Evolutionary conservation across 2,888 invertebrate species (phyloP).

Genomic region (Meteorus cinctellus): DNA sequence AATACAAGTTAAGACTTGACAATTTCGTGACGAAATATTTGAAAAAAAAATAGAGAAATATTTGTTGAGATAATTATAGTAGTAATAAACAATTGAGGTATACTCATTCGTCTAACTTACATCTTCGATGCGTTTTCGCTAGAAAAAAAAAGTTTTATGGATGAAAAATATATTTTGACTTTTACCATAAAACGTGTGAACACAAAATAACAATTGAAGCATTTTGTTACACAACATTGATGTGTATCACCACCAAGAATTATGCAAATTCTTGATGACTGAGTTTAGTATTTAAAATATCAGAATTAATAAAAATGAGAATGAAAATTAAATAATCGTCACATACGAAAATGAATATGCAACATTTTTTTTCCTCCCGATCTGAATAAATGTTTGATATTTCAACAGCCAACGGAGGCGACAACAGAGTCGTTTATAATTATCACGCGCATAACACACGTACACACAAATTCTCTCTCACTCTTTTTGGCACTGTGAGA

Average conservation of each 20-base stretch:
- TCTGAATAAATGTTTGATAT: conserved; percentile 36
- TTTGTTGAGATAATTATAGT: neutral
- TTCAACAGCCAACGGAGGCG: conserved; percentile 35
- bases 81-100: neutral
- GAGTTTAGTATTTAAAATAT: neutral
- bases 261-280: conserved; percentile 3
- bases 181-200: conserved; percentile 7
- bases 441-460: conserved; percentile 36
- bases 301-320: neutral
- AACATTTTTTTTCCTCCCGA: conserved; percentile 4
- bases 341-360: conserved; percentile 30
- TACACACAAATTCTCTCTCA: conserved; percentile 5
- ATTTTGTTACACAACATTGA: conserved; percentile 7
- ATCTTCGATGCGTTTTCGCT: conserved; percentile 57
- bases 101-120: conserved; percentile 50
- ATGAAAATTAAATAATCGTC: neutral
- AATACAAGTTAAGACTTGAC: neutral
- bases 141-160: conserved; percentile 49
- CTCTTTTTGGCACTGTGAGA: conserved; percentile 21
- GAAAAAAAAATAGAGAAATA: neutral
- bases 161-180: conserved; percentile 37
- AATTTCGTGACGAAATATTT: neutral
- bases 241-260: conserved; percentile 13
- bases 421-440: conserved; percentile 43
- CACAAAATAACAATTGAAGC: conserved; percentile 19